These are phyloP conservation scores for Parelbella ahira DNA, from an alignment of 2,888 invertebrate genomes.

Conservation along the genomic window DNA sequence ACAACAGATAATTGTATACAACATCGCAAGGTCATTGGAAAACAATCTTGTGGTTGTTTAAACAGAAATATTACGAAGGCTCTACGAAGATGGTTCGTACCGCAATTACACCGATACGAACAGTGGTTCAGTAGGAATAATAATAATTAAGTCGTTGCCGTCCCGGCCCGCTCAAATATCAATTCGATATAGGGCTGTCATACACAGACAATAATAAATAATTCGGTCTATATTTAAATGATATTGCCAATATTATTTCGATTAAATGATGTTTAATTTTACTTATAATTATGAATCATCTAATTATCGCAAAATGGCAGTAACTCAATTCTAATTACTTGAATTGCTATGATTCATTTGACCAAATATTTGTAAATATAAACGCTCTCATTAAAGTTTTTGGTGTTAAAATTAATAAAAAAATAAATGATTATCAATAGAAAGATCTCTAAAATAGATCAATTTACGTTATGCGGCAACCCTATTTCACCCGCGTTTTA, in stretches of 20 bases:
- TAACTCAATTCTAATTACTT: no score
- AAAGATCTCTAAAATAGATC: no score
- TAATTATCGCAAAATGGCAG: no score
- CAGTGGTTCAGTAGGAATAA: conserved; percentile 54
- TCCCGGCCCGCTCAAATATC: conserved; percentile 35
- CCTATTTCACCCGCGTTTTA: conserved; percentile 37
- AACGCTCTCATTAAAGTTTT: no score
- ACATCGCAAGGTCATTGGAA: conserved; percentile 47
- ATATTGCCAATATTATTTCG: no score
- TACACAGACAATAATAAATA: background rate
- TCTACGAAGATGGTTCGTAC: conserved; percentile 46
- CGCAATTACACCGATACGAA: conserved; percentile 50
- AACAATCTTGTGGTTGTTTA: conserved; percentile 52
- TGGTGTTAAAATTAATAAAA: no score
- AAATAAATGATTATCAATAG: no score
- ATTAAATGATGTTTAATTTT: no score
- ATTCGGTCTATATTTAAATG: background rate
- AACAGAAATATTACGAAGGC: conserved; percentile 56
- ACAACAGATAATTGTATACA: no score
- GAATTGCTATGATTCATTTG: no score
- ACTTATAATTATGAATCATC: no score
- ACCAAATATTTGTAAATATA: no score
- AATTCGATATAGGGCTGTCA: conserved; percentile 16
- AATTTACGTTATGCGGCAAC: conserved; percentile 9
- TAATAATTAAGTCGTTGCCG: conserved; percentile 59